Evolutionary conservation across 2,888 invertebrate species (phyloP), one percentile per base, ranked within the genome.

Genomic region (Agrypnus murinus): DNA sequence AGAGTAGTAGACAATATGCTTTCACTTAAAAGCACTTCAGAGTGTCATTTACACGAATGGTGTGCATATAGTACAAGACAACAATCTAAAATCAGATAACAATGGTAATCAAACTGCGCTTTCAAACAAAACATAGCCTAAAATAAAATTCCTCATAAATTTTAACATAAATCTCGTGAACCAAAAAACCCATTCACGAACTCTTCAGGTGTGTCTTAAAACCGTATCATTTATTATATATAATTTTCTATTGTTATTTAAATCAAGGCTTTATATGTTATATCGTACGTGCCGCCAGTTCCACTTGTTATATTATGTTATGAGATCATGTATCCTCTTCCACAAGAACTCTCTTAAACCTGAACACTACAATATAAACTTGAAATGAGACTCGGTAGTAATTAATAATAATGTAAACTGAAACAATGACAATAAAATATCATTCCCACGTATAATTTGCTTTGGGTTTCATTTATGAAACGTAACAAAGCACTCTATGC

Each of bases 181-280:
- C 5, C 25, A 25, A 25, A 25, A 25, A 25, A 25, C 5, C 2
- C 25, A 25, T 25, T 25, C 25, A 25, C 25, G 25, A 25, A 25
- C 25, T 31, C 36, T 34, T 55, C 58, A 43, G 58, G 15, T 43
- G 58, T 19, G 55, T 58, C 40, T 43, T 43, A 19, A 10, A 43
- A 31, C 58, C 14, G n/a, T 15, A 31, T 43, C 40, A 58, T 58
- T 58, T 58, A 58, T 43, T 19, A 25, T 31, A 12, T 40, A 40
- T 58, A 58, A 58, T 58, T 58, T 12, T 25, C 40, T 36, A 58
- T 58, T 58, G 58, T 58, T 58, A 58, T 58, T 58, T 12, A 58
- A 58, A 58, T 58, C 31, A 58, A 15, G 55, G 15, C 55, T 55
- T 55, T 36, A 36, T 15, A 6, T 25, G n/a, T n/a, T n/a, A 25